Conservation (phyloP, 2,113 vertebrate species). For the Coregonus clupeaformis region DNA sequence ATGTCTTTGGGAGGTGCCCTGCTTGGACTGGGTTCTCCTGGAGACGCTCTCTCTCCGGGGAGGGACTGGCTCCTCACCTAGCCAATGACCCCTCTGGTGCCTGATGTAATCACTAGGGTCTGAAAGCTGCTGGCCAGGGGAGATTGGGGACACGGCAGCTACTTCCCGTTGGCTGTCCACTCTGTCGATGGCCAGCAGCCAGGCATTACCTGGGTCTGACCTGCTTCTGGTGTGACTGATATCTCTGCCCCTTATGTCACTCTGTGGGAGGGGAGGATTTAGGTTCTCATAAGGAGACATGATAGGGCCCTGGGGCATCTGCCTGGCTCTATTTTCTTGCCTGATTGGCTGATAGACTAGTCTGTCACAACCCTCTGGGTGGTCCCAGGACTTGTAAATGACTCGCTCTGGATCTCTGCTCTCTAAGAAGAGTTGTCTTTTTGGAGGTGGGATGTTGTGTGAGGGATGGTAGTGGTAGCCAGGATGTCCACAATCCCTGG, state of each 20-base stretch:
- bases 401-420: constrained; percentile 66
- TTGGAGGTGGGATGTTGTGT: constrained; percentile 48
- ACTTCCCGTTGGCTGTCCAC: constrained; percentile 74
- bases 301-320: constrained; percentile 72
- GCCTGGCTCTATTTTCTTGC: constrained; percentile 77
- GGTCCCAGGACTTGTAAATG: constrained; percentile 80
- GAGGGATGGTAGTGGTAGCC: constrained; percentile 76
- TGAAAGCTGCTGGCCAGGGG: constrained; percentile 51
- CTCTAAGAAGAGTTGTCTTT: constrained; percentile 81
- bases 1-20: constrained; percentile 31
- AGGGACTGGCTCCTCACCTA: constrained; percentile 68
- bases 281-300: constrained; percentile 81
- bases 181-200: constrained; percentile 80
- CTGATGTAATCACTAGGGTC: constrained; percentile 54
- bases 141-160: constrained; percentile 62
- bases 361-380: constrained; percentile 82
- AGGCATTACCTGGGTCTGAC: constrained; percentile 89
- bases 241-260: constrained; percentile 71
- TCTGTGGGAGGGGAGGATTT: constrained; percentile 61
- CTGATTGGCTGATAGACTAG: constrained; percentile 83
- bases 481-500: constrained; percentile 71
- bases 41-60: constrained; percentile 75
- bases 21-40: constrained; percentile 70
- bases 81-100: constrained; percentile 49
- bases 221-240: constrained; percentile 85